Evolutionary conservation across 1,140 invertebrate genomes (phyloP).

Genomic region (Microvelia longipes): DNA sequence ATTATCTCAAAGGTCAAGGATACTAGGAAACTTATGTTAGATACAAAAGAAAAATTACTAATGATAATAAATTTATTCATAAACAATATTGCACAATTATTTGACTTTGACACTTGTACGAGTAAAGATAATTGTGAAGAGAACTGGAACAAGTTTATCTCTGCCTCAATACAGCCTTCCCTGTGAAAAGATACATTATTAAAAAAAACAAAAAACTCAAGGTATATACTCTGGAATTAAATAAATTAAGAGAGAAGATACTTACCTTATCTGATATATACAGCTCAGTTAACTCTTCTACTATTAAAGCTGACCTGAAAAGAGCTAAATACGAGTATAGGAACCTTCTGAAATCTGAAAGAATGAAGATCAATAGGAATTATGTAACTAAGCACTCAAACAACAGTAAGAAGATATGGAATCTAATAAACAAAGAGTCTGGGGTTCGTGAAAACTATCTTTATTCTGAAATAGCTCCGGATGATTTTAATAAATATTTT

Average conservation of each 20-base stretch:
- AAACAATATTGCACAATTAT: neutral
- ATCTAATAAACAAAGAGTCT: neutral
- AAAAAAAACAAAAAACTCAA: neutral
- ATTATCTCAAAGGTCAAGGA: neutral
- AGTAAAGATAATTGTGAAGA: neutral
- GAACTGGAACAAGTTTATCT: neutral
- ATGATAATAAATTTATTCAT: neutral
- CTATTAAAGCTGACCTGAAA: neutral
- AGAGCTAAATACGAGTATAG: neutral
- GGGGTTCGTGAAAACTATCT: neutral
- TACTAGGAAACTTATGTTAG: neutral
- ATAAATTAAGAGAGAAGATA: neutral
- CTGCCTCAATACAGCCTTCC: neutral
- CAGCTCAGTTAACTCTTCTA: neutral
- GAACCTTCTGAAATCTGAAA: neutral
- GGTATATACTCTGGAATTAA: neutral
- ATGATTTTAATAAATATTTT: neutral
- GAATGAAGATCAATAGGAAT: neutral
- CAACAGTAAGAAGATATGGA: neutral
- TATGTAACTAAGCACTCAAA: neutral
- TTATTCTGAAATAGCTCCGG: neutral
- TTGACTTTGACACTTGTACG: neutral
- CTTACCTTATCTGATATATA: neutral
- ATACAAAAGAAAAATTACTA: neutral
- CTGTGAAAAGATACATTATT: neutral